phyloP scores from a whole-genome alignment of 2,888 invertebrate genomes.

The Euphydryas editha region DNA sequence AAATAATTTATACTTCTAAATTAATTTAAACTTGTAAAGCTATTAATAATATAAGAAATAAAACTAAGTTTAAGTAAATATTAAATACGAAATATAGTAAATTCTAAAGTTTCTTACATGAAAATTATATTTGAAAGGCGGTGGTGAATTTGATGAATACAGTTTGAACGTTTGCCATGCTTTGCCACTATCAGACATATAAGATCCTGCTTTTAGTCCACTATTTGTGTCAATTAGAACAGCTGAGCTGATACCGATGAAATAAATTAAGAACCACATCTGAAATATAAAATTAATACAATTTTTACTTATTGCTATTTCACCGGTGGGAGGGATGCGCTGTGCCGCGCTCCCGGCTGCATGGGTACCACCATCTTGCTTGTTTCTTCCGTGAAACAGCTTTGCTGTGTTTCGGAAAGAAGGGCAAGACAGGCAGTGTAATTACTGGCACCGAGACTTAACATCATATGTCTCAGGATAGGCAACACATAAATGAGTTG shows the following conservation, averaged over 20 bases:
- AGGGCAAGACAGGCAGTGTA: no score
- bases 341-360: no score
- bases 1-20: no score
- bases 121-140: conserved; percentile 58
- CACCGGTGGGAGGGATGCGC: no score
- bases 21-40: background rate
- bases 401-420: no score
- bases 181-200: conserved; percentile 44
- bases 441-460: no score
- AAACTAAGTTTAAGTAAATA: background rate
- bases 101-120: conserved; percentile 56
- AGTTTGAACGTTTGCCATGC: conserved; percentile 69
- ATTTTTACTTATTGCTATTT: background rate
- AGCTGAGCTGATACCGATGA: conserved; percentile 57
- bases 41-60: background rate
- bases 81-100: background rate
- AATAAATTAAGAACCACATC: conserved; percentile 60
- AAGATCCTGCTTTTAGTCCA: conserved; percentile 43
- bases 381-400: no score
- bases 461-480: no score
- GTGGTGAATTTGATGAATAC: conserved; percentile 60
- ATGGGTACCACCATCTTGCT: no score
- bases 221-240: conserved; percentile 60
- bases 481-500: no score
- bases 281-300: conserved; percentile 49